Evolutionary conservation across 2,113 vertebrate species (phyloP).

Genomic region (Sialia sialis): DNA sequence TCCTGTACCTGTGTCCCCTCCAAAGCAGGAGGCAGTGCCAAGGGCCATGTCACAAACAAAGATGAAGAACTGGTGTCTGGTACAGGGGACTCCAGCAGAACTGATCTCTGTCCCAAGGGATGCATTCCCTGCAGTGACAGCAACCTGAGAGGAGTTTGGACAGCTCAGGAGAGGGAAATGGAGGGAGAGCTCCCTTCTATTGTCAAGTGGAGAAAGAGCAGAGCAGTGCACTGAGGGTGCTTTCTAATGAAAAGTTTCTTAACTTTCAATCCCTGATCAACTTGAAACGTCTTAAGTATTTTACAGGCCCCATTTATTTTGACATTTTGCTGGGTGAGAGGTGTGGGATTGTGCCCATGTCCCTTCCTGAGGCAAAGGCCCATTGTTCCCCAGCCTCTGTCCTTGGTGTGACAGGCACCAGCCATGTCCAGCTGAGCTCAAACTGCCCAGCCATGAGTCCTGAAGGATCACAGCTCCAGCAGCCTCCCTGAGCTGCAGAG

Average conservation of each 20-base stretch:
- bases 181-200: not conserved
- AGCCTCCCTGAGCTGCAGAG: not conserved
- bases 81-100: not conserved
- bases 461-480: not conserved
- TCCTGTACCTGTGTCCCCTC: not conserved
- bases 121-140: not conserved
- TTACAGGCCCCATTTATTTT: not conserved
- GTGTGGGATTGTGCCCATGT: not conserved
- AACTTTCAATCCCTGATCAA: not conserved
- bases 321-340: not conserved
- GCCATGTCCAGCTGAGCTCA: not conserved
- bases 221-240: not conserved
- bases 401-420: not conserved
- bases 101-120: not conserved
- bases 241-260: not conserved
- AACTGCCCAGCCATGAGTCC: accelerated
- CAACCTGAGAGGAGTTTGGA: not conserved
- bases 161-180: not conserved
- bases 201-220: not conserved
- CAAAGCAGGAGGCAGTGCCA: not conserved
- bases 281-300: not conserved
- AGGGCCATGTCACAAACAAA: not conserved
- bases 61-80: not conserved
- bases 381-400: not conserved
- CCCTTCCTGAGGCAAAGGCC: not conserved